Evolutionary conservation across 1,140 invertebrate genomes (phyloP), one percentile per base, ranked within the genome.

Genomic region (Schmidtea mediterranea): DNA sequence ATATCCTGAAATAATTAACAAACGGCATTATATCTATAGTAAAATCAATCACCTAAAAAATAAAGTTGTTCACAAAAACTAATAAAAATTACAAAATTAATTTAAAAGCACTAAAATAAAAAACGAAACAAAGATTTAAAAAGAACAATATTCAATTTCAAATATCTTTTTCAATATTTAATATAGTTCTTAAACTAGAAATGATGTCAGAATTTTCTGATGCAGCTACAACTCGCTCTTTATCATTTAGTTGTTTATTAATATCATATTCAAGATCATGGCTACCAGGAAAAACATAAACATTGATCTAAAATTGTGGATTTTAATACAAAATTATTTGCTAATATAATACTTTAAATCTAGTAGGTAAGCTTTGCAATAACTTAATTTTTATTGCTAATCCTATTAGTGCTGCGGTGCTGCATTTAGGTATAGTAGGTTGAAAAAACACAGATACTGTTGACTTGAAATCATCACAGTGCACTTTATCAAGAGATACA

Each of bases 371-470:
- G 10, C 79, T 77, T 53, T 87, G 68, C 15, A 92, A 63, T 10
- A 98, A 66, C 61, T 89, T 82, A 0, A 95, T 65, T 47, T 64
- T 48, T 45, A 72, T 69, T 15, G 67, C 62, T 63, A 63, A 79
- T 13, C 73, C 92, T 60, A 98, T 98, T 13, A 98, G 64, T 36
- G 90, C 92, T 19, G 90, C 92, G 86, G 97, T 90, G 56, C 83
- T 90, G 59, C 92, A 98, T 59, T 97, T 90, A 0, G 89, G 89
- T 58, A 98, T 95, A 0, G 92, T 98, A 9, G 92, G 92, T 0
- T 87, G 97, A 62, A 90, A 95, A 51, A 74, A 68, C 2, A 54
- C 52, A 32, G 23, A 32, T 10, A 52, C 26, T 21, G 24, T 41
- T 36, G 9, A n/a, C 1, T 21, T 12, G 21, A 50, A 38, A 18